These are phyloP conservation scores for Sinocyclocheilus anophthalmus DNA, from an alignment of 2,113 vertebrate genomes.

Conservation along the genomic window DNA sequence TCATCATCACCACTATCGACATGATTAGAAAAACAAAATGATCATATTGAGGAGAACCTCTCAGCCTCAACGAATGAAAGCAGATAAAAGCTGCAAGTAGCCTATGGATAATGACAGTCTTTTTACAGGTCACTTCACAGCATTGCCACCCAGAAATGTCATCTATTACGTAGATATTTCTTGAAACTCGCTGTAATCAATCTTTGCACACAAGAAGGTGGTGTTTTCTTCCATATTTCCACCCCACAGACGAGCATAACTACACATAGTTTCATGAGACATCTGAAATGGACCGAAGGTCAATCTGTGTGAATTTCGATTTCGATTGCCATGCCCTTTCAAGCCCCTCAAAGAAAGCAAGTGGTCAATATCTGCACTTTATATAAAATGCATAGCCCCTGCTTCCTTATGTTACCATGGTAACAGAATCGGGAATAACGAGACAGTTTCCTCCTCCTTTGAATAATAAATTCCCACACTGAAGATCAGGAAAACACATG, in stretches of 20 bases:
- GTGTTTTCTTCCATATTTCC: slow-evolving; percentile 3
- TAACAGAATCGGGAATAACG: slow-evolving; percentile 10
- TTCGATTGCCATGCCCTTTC: neutral
- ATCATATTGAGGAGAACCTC: neutral
- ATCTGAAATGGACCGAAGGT: neutral
- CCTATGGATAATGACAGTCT: neutral
- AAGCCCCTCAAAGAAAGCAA: neutral
- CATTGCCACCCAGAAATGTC: neutral
- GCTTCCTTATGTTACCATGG: slow-evolving; percentile 20
- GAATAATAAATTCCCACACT: slow-evolving; percentile 3
- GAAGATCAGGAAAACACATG: neutral
- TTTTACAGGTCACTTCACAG: slow-evolving; percentile 7
- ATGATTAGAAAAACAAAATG: neutral
- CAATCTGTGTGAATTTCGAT: neutral
- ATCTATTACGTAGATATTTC: neutral
- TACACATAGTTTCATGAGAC: neutral
- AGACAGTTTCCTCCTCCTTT: neutral
- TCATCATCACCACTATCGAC: neutral
- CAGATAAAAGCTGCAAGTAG: neutral
- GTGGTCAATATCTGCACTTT: neutral
- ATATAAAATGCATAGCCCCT: slow-evolving; percentile 14
- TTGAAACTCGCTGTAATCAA: neutral
- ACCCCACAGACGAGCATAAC: neutral
- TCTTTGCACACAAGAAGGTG: neutral
- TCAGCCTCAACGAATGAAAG: neutral